Evolutionary conservation across 1,140 invertebrate genomes (phyloP).

Genomic region (Drosophila bocki): DNA sequence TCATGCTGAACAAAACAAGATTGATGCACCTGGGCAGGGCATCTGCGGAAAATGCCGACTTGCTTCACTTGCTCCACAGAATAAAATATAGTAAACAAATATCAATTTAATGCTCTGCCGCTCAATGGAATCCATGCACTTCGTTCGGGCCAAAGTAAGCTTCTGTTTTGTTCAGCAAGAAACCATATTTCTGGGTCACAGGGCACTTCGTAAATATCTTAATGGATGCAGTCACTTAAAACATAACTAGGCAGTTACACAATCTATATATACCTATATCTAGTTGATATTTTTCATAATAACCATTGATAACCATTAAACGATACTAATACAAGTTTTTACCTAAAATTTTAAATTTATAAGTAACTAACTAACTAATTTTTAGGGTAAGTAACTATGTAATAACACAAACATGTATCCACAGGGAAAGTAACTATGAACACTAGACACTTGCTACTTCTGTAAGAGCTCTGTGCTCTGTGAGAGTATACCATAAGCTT

Average conservation of each 20-base stretch:
- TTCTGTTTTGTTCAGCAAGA: conserved; percentile 1
- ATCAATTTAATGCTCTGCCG: conserved; percentile 42
- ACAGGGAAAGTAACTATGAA: too few relatives aligned
- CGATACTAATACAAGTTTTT: too few relatives aligned
- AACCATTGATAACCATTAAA: too few relatives aligned
- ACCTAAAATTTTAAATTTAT: too few relatives aligned
- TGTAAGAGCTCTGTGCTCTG: too few relatives aligned
- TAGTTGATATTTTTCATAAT: background rate
- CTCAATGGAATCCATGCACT: conserved; percentile 6
- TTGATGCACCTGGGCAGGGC: conserved; percentile 32
- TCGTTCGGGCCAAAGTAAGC: conserved; percentile 1
- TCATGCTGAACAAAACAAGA: conserved; percentile 40
- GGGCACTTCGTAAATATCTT: background rate
- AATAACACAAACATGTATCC: too few relatives aligned
- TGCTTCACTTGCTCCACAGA: conserved; percentile 1
- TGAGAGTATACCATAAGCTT: too few relatives aligned
- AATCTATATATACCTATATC: background rate
- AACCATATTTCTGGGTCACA: conserved; percentile 12
- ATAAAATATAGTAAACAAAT: conserved; percentile 29
- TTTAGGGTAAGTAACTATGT: too few relatives aligned
- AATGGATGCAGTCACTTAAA: conserved; percentile 1
- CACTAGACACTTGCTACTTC: too few relatives aligned
- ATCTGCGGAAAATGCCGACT: conserved; percentile 10
- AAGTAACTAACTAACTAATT: too few relatives aligned
- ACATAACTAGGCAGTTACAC: background rate